Base-by-base conservation (phyloP, 2,888 invertebrate genomes). In the Ophioninae sp. region DNA sequence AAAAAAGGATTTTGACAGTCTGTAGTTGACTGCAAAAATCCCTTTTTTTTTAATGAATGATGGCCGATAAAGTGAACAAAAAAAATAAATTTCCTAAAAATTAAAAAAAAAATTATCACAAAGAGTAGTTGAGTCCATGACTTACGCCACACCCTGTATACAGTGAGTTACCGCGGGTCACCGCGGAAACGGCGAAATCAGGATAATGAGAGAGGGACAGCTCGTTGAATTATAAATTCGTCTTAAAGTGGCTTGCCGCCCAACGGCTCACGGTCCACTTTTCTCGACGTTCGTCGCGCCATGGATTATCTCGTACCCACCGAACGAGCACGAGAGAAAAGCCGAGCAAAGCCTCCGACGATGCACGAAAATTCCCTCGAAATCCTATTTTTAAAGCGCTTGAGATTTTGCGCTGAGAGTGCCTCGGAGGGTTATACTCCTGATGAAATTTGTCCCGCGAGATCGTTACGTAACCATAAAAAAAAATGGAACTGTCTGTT, bases 121-220 rank as follows among this genome's bases (percentile, higher is more conserved):
- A n/a, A n/a, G n/a, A n/a, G n/a, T n/a, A n/a, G n/a, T n/a, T n/a
- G n/a, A n/a, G n/a, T n/a, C n/a, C n/a, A n/a, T n/a, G n/a, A n/a
- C n/a, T n/a, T n/a, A n/a, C n/a, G n/a, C n/a, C n/a, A n/a, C n/a
- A n/a, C n/a, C n/a, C n/a, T n/a, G n/a, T n/a, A 13, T 51, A 51
- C 13, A 51, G 37, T 41, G 59, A 0, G 30, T 69, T 37, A 44
- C 67, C 61, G 59, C 39, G 72, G 64, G 44, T 59, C 72, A 72
- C 65, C 56, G 83, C 77, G 85, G 84, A 81, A 74, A 72, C 20
- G 71, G 82, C 76, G 84, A 87, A 88, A 87, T 90, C 87, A 81
- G 85, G 82, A 87, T 90, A 89, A 89, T 87, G 86, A 88, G 87
- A 68, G 79, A 67, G 73, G 85, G 77, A 85, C 72, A 82, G 81